These are phyloP conservation scores for Yponomeuta plumbellus DNA, from an alignment of 2,888 invertebrate genomes.

Conservation along the genomic window DNA sequence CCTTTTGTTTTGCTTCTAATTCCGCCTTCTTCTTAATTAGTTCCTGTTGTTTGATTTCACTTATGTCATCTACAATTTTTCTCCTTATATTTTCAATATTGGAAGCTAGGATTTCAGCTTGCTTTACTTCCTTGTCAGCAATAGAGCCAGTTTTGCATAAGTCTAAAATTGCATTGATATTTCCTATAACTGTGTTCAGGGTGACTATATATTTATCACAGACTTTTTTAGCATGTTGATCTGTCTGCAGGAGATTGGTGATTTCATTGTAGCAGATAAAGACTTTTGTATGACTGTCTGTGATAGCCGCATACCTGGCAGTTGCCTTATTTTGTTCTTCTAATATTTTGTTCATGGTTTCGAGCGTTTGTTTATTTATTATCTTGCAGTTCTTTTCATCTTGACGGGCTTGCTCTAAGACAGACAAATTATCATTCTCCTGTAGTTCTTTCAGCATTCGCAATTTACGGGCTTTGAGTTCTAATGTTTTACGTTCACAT, in stretches of 20 bases:
- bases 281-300: conserved; percentile 75
- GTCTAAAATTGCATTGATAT: conserved; percentile 63
- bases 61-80: conserved; percentile 56
- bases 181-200: conserved; percentile 54
- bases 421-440: conserved; percentile 69
- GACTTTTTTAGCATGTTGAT: conserved; percentile 54
- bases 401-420: conserved; percentile 56
- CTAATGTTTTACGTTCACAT: conserved; percentile 53
- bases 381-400: conserved; percentile 71
- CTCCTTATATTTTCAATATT: conserved; percentile 67
- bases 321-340: conserved; percentile 69
- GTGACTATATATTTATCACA: conserved; percentile 57
- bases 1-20: conserved; percentile 34
- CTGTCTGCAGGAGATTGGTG: conserved; percentile 58
- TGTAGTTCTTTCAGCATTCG: conserved; percentile 60
- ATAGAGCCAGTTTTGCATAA: conserved; percentile 58
- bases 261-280: conserved; percentile 75
- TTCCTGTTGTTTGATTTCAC: conserved; percentile 42
- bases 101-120: conserved; percentile 66
- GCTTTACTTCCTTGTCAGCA: conserved; percentile 71
- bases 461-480: conserved; percentile 54
- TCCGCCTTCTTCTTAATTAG: conserved; percentile 39
- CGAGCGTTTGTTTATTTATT: conserved; percentile 55
- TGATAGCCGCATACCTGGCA: conserved; percentile 70
- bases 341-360: conserved; percentile 67